Base-by-base conservation (phyloP, 2,888 invertebrate species). In the Platycheirus albimanus region DNA sequence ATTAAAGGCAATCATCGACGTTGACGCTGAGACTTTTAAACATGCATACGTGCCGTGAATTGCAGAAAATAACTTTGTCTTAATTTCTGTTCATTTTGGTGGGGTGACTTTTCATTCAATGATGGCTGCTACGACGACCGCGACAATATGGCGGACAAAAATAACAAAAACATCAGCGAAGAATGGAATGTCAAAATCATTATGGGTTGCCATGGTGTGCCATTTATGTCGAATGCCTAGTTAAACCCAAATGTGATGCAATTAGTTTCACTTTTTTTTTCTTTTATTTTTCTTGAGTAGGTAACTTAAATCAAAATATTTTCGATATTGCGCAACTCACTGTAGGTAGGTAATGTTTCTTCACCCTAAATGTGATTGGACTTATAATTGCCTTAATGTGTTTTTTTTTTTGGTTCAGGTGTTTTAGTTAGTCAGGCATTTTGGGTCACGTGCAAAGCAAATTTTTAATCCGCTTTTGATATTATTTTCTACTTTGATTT, bases 371-470 rank as follows among this genome's bases (percentile, higher is more conserved):
- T 77, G 77, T 67, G 63, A 61, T 52, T 52, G 15, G 78, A 72
- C 47, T 71, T 28, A 24, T 52, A 71, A 78, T 71, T 38, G 61
- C 8, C 11, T 47, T 66, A 28, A 3, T 41, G 43, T 30, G 30
- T 36, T 33, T 30, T 58, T 20, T 20, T 24, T 43, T 58, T 15
- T 20, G 15, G 30, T 13, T 28, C 11, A 7, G 13, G 13, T 36
- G n/a, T 64, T 45, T 17, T 36, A 56, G 36, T 64, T 49, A 70
- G 45, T 70, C 75, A 63, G 75, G 43, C 64, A 70, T 33, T 6
- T 33, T 63, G n/a, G 76, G 71, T 76, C 81, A 76, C 81, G 81
- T 81, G 81, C 63, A 15, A 67, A 76, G 36, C 41, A 54, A 36
- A 58, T 61, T 61, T 61, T 64, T 51, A 43, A 70, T 51, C 10